Evolutionary conservation across 2,888 invertebrate genomes (phyloP).

Genomic region (Ophraella communa): DNA sequence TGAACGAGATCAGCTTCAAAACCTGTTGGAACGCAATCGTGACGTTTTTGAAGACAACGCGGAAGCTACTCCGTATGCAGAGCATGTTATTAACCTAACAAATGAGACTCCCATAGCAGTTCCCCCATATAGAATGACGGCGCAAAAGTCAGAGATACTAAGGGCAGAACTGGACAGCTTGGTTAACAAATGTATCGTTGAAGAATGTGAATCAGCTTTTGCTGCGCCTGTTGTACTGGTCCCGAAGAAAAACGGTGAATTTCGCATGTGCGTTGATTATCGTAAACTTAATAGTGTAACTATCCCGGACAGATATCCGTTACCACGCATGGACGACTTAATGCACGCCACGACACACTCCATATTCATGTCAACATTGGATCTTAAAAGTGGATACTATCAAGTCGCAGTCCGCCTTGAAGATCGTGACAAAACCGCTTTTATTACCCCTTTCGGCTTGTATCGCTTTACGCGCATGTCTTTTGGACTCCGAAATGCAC

Average conservation of each 20-base stretch:
- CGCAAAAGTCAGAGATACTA: constrained; percentile 37
- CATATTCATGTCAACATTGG: constrained; percentile 25
- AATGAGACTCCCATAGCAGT: constrained; percentile 44
- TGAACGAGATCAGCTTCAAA: constrained; percentile 15
- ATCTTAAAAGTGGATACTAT: constrained; percentile 17
- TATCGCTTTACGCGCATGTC: constrained; percentile 40
- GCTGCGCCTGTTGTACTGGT: constrained; percentile 51
- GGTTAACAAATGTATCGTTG: constrained; percentile 45
- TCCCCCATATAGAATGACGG: constrained; percentile 49
- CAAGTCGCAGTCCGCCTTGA: constrained; percentile 14
- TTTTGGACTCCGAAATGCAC: constrained; percentile 43
- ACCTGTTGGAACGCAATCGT: background rate
- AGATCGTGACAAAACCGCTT: constrained; percentile 34
- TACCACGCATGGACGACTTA: constrained; percentile 37
- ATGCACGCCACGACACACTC: constrained; percentile 25
- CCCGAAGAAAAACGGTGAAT: constrained; percentile 41
- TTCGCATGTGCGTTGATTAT: constrained; percentile 37
- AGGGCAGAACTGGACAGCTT: constrained; percentile 45
- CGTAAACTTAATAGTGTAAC: constrained; percentile 38
- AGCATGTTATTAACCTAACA: constrained; percentile 26
- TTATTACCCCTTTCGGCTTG: constrained; percentile 46
- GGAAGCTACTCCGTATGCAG: constrained; percentile 42
- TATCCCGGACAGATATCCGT: constrained; percentile 34
- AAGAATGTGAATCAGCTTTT: constrained; percentile 55
- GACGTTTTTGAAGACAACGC: constrained; percentile 1